Conservation (phyloP, 2,888 invertebrate species). For the Gymnocheta viridis region DNA sequence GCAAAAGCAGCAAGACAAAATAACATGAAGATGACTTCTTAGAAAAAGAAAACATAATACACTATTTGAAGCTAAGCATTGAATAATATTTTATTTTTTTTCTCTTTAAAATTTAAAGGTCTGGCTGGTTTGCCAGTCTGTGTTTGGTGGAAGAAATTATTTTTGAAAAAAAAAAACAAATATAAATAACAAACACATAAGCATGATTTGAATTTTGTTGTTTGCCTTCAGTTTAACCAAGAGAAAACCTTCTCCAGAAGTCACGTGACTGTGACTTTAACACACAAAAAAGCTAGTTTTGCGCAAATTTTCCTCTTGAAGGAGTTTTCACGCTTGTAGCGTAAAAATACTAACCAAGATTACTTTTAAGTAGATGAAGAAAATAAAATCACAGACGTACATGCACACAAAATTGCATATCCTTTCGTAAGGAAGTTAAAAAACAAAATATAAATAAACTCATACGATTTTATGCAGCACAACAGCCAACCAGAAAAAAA, state of each 20-base stretch:
- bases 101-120: neutral
- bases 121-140: neutral
- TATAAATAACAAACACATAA: conserved; percentile 37
- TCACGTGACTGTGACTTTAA: conserved; percentile 48
- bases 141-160: conserved; percentile 10
- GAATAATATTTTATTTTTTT: neutral
- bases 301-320: conserved; percentile 71
- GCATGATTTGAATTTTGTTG: conserved; percentile 68
- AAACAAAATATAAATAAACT: conserved; percentile 31
- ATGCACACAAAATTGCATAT: conserved; percentile 64
- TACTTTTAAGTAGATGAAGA: conserved; percentile 36
- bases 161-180: neutral
- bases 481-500: conserved; percentile 28
- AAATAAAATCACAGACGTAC: conserved; percentile 29
- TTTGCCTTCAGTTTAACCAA: conserved; percentile 20
- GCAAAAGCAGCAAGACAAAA: neutral
- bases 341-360: conserved; percentile 62
- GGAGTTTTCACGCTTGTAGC: conserved; percentile 71
- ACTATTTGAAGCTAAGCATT: conserved; percentile 3
- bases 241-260: conserved; percentile 39
- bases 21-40: conserved; percentile 28
- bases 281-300: conserved; percentile 21
- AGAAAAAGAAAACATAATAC: conserved; percentile 8
- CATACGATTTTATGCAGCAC: conserved; percentile 25
- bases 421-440: conserved; percentile 36